These are phyloP conservation scores for Tridacna gigas DNA, from an alignment of 2,888 invertebrate species.

Conservation along the genomic window DNA sequence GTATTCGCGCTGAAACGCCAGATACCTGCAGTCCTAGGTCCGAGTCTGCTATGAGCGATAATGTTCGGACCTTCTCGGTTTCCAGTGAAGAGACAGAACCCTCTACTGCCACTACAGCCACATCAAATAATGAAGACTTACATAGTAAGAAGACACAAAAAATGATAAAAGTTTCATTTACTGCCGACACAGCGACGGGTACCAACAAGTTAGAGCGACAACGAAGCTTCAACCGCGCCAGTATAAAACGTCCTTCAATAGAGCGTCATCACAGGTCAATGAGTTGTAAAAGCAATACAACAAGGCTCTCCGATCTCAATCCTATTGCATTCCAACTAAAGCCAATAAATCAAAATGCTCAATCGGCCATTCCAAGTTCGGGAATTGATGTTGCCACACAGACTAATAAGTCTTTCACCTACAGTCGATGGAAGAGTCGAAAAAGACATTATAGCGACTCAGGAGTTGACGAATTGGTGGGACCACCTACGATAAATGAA, in stretches of 20 bases:
- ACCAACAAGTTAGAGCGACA: not conserved
- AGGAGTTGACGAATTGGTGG: conserved; percentile 24
- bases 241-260: not conserved
- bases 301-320: conserved; percentile 3
- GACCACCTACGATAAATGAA: conserved; percentile 13
- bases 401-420: conserved; percentile 51
- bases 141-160: conserved; percentile 8
- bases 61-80: conserved; percentile 21
- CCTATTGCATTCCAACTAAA: conserved; percentile 1
- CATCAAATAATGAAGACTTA: conserved; percentile 15
- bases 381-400: conserved; percentile 45
- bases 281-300: not conserved
- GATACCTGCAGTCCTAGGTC: conserved; percentile 29
- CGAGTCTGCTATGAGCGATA: conserved; percentile 29
- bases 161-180: conserved; percentile 47
- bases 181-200: not conserved
- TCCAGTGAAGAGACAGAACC: conserved; percentile 51
- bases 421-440: conserved; percentile 31
- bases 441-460: conserved; percentile 44
- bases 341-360: not conserved
- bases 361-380: not conserved
- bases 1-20: conserved; percentile 2
- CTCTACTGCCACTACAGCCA: not conserved
- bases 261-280: not conserved
- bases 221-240: conserved; percentile 5